These are phyloP conservation scores for Lasioglossum calceatum DNA, from an alignment of 2,888 invertebrate species.

Conservation along the genomic window DNA sequence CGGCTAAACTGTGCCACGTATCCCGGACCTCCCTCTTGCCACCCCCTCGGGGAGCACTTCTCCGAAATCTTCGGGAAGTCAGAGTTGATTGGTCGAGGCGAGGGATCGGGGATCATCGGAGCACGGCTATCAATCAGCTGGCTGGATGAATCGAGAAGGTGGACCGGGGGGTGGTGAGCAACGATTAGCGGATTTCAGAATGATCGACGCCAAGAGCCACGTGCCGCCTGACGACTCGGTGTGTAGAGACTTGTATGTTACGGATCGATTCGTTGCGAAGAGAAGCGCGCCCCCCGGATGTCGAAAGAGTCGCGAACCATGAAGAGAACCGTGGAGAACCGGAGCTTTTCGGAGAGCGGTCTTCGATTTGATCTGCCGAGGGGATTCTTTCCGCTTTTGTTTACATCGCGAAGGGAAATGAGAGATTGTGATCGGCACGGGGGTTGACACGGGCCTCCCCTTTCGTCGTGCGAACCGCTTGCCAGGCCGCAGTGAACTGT, in stretches of 20 bases:
- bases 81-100: neutral
- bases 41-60: neutral
- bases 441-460: neutral
- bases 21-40: neutral
- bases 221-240: slow-evolving; percentile 10
- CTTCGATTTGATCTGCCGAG: neutral
- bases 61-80: neutral
- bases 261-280: slow-evolving; percentile 18
- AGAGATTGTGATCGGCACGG: neutral
- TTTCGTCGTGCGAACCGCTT: slow-evolving; percentile 73
- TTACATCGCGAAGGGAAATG: slow-evolving; percentile 14
- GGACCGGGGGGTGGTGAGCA: neutral
- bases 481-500: slow-evolving; percentile 80
- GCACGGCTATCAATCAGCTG: neutral
- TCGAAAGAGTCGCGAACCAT: neutral
- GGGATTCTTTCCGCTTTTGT: slow-evolving; percentile 9
- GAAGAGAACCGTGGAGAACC: neutral
- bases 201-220: slow-evolving; percentile 17
- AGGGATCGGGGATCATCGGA: neutral
- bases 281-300: neutral
- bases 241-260: neutral
- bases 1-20: slow-evolving; percentile 11
- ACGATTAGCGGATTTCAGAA: neutral
- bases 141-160: neutral
- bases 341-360: neutral